Evolutionary conservation across 1,140 invertebrate species (phyloP), one percentile per base, ranked within the genome.

Genomic region (Orussus abietinus): DNA sequence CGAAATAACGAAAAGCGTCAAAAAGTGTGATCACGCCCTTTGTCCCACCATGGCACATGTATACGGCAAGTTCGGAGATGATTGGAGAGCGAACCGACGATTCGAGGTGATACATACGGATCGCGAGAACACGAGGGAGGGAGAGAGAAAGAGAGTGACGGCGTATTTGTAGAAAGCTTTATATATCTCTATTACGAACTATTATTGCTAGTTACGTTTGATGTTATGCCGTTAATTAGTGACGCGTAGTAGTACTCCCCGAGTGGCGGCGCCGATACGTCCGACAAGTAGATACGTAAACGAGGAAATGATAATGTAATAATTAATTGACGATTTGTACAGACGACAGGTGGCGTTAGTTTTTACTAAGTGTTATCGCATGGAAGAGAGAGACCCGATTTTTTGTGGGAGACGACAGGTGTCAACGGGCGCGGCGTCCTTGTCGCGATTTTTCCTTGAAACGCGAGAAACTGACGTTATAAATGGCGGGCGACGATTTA

Each of bases 131-230:
- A n/a, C n/a, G 42, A 42, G 45, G 32, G 37, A 42, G 17, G 22
- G 21, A 5, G 12, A 10, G 38, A 38, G 38, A 42, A 39, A 42
- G 28, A n/a, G 37, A 40, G 38, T 37, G 41, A 49, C 22, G 38
- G 28, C 6, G 21, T 64, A 65, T 61, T 64, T 69, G 57, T 70
- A 66, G 63, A 67, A 69, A 71, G 64, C 60, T 69, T 69, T 66
- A 60, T 60, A 60, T 57, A 57, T 57, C 41, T 33, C 31, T 11
- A 4, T 33, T 44, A 49, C 44, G 42, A 12, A 58, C 54, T 52
- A 53, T 57, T 59, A 61, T 59, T 56, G 56, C 57, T 61, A 68
- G 59, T 66, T 68, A 62, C 52, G 59, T 68, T 59, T 58, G 52
- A 62, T 61, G 61, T 70, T 68, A 55, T 52, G 56, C 51, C 55